phyloP scores from a whole-genome alignment of 2,113 vertebrate genomes.

The Poecile atricapillus region DNA sequence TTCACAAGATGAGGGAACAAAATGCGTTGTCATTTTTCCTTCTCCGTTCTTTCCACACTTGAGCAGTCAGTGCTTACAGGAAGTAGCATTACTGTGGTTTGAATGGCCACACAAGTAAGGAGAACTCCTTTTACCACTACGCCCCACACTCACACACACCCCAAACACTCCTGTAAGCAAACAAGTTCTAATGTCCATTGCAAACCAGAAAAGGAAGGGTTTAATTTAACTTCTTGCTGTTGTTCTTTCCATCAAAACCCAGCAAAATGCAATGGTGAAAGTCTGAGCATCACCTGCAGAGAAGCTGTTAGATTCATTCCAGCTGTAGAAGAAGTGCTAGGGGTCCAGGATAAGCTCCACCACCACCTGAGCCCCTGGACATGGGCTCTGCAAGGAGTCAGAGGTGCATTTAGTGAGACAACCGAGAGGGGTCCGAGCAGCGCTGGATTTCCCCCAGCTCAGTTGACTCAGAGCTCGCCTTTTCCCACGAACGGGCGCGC shows the following conservation, averaged over 20 bases:
- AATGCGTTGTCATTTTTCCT: not conserved
- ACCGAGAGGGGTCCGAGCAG: accelerated
- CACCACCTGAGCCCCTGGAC: not conserved
- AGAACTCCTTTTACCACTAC: not conserved
- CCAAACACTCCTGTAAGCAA: not conserved
- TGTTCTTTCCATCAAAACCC: not conserved
- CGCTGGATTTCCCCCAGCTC: not conserved
- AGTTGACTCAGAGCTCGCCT: not conserved
- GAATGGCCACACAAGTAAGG: not conserved
- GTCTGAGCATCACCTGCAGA: accelerated
- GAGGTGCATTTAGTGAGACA: accelerated
- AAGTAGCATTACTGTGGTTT: not conserved
- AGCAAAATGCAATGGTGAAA: not conserved
- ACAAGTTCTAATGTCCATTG: not conserved
- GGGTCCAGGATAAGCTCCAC: not conserved
- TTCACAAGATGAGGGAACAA: not conserved
- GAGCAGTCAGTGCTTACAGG: not conserved
- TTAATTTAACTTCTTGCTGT: not conserved
- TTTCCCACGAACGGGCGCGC: accelerated
- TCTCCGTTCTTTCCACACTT: not conserved
- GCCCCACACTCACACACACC: not conserved
- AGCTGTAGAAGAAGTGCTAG: accelerated
- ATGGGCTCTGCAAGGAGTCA: accelerated
- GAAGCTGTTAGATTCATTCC: accelerated
- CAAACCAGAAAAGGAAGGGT: not conserved